Evolutionary conservation across 2,797 vertebrate genomes (phyloP).

Genomic region (Malacoctenus gilli): DNA sequence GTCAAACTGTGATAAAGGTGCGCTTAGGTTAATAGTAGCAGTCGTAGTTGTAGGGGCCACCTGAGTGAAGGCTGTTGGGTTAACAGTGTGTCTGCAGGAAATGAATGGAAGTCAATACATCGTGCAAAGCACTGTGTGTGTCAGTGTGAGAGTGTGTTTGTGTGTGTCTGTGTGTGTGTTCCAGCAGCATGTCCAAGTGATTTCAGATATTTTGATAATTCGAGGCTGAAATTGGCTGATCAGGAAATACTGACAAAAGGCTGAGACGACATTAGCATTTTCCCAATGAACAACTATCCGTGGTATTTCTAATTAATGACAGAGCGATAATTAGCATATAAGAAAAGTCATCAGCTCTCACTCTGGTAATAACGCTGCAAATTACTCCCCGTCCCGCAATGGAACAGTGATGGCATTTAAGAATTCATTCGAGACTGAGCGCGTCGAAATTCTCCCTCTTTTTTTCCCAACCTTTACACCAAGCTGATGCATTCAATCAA

Average conservation of each 20-base stretch:
- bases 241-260: slow-evolving; percentile 60
- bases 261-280: slow-evolving; percentile 67
- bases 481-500: slow-evolving; percentile 42
- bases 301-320: slow-evolving; percentile 70
- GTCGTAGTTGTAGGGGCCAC: too few species aligned
- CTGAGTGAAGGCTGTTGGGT: too few species aligned
- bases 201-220: slow-evolving; percentile 51
- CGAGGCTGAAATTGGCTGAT: slow-evolving; percentile 34
- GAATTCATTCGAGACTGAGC: slow-evolving; percentile 43
- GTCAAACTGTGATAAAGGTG: too few species aligned
- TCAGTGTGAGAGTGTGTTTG: not conserved
- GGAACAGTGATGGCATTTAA: slow-evolving; percentile 60
- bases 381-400: slow-evolving; percentile 41
- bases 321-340: slow-evolving; percentile 64
- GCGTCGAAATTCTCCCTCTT: slow-evolving; percentile 5
- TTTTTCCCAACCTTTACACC: not conserved
- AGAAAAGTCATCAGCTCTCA: slow-evolving; percentile 63
- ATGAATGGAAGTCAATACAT: too few species aligned
- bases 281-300: slow-evolving; percentile 47
- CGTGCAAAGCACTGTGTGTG: too few species aligned
- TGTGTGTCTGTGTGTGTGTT: slow-evolving; percentile 24
- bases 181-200: slow-evolving; percentile 32
- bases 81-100: too few species aligned
- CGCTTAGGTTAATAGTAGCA: too few species aligned
- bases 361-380: slow-evolving; percentile 57